Conservation (phyloP, 2,888 invertebrate genomes). For the Heliconius ethilla region DNA sequence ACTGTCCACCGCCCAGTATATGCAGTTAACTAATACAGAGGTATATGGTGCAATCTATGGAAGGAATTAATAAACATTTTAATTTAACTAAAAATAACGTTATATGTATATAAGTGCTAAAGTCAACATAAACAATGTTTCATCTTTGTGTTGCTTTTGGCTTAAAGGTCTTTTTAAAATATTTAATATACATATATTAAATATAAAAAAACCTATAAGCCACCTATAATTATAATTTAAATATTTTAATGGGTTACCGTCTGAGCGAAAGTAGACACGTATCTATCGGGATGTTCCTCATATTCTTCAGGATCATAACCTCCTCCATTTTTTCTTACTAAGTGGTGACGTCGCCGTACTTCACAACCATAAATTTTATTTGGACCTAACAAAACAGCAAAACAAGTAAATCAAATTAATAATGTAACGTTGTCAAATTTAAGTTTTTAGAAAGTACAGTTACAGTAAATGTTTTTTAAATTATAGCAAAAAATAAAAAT, state of each 20-base stretch:
- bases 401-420: no score
- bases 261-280: slow-evolving; percentile 97
- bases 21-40: slow-evolving; percentile 97
- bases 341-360: slow-evolving; percentile 95
- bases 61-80: neutral
- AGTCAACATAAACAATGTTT: no score
- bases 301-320: slow-evolving; percentile 93
- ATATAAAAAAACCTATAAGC: neutral
- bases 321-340: slow-evolving; percentile 95
- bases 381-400: slow-evolving; percentile 81
- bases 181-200: neutral
- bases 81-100: neutral
- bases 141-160: no score
- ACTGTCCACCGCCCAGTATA: slow-evolving; percentile 99
- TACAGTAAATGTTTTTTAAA: no score
- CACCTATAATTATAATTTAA: neutral
- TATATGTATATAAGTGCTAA: neutral
- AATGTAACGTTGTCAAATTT: no score
- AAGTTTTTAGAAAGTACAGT: no score
- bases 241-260: slow-evolving; percentile 79
- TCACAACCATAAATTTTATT: slow-evolving; percentile 98
- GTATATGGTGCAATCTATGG: slow-evolving; percentile 96
- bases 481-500: no score
- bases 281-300: slow-evolving; percentile 95
- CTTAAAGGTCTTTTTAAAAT: no score